A percentile compares a stretch with the other conserved stretches of the same genome.
phyloP scores from a whole-genome alignment of 1,140 invertebrate genomes.

The Drosophila cardini region DNA sequence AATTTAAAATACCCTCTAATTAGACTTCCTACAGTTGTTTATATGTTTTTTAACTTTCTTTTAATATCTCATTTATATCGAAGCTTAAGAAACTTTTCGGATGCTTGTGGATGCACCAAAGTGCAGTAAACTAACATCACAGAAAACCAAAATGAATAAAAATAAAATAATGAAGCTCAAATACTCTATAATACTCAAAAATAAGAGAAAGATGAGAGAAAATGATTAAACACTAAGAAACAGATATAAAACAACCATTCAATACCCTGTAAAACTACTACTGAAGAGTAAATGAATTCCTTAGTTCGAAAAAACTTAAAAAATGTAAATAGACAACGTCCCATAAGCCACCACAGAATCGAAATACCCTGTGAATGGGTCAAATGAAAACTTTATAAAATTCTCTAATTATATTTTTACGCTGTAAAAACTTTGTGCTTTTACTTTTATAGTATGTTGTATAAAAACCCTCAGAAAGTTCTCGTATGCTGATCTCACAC shows the following conservation, averaged over 20 bases:
- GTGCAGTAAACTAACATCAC: constrained; percentile 9
- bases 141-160: not conserved
- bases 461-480: constrained; percentile 46
- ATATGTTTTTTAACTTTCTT: constrained; percentile 16
- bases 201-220: not conserved
- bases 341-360: not conserved
- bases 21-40: not conserved
- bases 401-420: constrained; percentile 83
- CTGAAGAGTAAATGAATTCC: not conserved
- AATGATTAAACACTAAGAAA: too few relatives aligned
- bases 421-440: constrained; percentile 72
- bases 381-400: constrained; percentile 67
- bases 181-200: not conserved
- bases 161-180: not conserved
- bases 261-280: not conserved
- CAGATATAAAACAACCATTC: not conserved
- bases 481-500: constrained; percentile 64
- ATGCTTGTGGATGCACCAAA: constrained; percentile 1
- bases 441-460: constrained; percentile 35
- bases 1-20: too few relatives aligned
- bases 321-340: not conserved
- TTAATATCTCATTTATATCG: not conserved
- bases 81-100: not conserved
- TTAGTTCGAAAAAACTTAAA: too few relatives aligned
- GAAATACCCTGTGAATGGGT: constrained; percentile 38